phyloP scores from a whole-genome alignment of 2,113 vertebrate species.

The Protomyctophum bolini region DNA sequence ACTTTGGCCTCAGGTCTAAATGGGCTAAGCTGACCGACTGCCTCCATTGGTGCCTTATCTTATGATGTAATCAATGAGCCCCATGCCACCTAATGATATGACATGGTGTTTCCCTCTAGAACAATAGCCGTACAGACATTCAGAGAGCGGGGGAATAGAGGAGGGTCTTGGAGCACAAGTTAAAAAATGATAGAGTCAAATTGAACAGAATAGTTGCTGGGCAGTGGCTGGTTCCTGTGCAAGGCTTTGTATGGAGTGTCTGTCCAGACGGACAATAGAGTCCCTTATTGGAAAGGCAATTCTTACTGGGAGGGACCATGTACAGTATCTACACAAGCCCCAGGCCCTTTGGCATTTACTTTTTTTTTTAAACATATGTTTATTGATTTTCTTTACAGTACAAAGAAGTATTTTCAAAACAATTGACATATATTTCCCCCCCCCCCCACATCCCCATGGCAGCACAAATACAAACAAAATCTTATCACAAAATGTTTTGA shows the following conservation, averaged over 20 bases:
- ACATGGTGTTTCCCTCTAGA: conserved; percentile 15
- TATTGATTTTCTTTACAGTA: no score
- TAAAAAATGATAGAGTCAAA: conserved; percentile 42
- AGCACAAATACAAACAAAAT: no score
- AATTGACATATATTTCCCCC: no score
- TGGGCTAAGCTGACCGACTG: not conserved
- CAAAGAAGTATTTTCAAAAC: no score
- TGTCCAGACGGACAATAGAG: conserved; percentile 56
- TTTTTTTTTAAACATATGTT: no score
- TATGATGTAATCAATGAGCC: conserved; percentile 7
- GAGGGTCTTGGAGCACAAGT: conserved; percentile 35
- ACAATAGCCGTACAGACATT: conserved; percentile 36
- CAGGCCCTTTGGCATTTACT: conserved; percentile 57
- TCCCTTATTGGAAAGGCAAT: conserved; percentile 46
- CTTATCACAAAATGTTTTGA: no score
- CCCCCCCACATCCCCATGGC: no score
- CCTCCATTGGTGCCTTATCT: not conserved
- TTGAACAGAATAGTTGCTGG: conserved; percentile 26
- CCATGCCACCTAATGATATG: conserved; percentile 1
- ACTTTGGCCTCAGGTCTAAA: no score
- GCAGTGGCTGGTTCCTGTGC: conserved; percentile 39
- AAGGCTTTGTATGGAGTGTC: conserved; percentile 39
- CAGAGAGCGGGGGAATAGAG: conserved; percentile 24
- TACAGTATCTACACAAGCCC: conserved; percentile 17
- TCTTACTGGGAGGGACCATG: conserved; percentile 27